Conservation (phyloP, 2,797 vertebrate species). For the Ctenochaetus hawaiiensis region DNA sequence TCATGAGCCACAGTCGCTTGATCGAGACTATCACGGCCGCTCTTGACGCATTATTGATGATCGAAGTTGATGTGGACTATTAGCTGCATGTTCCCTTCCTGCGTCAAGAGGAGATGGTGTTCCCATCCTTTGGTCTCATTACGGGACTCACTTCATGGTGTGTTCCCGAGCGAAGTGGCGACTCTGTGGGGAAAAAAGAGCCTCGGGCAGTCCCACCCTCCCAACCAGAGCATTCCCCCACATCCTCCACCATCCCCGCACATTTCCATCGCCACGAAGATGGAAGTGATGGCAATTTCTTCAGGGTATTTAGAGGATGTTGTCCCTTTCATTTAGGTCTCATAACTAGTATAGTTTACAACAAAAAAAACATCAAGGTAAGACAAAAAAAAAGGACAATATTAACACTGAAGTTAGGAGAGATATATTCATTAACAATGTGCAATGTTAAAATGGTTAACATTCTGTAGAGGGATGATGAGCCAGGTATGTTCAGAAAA, state of each 20-base stretch:
- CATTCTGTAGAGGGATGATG: slow-evolving; percentile 38
- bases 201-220: slow-evolving; percentile 69
- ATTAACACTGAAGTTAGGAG: slow-evolving; percentile 29
- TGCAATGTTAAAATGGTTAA: slow-evolving; percentile 37
- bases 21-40: slow-evolving; percentile 47
- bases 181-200: slow-evolving; percentile 72
- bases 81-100: slow-evolving; percentile 68
- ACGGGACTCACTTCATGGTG: slow-evolving; percentile 64
- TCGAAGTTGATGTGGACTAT: slow-evolving; percentile 73
- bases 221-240: slow-evolving; percentile 45
- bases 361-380: slow-evolving; percentile 43
- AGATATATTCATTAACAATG: slow-evolving; percentile 35
- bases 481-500: slow-evolving; percentile 60
- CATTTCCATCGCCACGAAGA: slow-evolving; percentile 72
- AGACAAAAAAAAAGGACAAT: not conserved
- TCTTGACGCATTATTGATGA: slow-evolving; percentile 64
- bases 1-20: slow-evolving; percentile 52
- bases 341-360: slow-evolving; percentile 38
- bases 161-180: slow-evolving; percentile 66
- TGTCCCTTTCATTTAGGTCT: slow-evolving; percentile 39
- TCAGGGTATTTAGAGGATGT: slow-evolving; percentile 57
- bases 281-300: slow-evolving; percentile 75
- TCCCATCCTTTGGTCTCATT: slow-evolving; percentile 76
- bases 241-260: slow-evolving; percentile 64
- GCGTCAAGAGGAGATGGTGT: slow-evolving; percentile 61